Evolutionary conservation across 2,797 vertebrate genomes (phyloP).

Genomic region (Staurois parvus): DNA sequence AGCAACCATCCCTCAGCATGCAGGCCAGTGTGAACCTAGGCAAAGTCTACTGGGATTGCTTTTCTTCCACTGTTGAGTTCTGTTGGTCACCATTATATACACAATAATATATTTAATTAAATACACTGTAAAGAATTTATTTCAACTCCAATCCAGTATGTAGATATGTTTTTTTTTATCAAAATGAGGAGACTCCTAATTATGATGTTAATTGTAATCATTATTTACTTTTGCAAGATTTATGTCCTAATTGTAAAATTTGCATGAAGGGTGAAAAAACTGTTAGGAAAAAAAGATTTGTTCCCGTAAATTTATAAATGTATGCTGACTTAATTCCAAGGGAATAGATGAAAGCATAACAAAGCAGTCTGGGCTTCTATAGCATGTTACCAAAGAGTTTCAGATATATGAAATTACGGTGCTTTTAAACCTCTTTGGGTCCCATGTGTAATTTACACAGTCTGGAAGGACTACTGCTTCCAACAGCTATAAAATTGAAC

Average conservation of each 20-base stretch:
- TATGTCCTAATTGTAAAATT: not conserved
- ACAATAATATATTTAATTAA: no score
- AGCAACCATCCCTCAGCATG: no score
- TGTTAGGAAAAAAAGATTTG: not conserved
- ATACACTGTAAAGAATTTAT: no score
- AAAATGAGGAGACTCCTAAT: not conserved
- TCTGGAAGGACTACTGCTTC: slow-evolving; percentile 41
- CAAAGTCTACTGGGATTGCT: no score
- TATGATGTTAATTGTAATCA: not conserved
- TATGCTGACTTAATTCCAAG: slow-evolving; percentile 25
- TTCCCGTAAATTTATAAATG: slow-evolving; percentile 34
- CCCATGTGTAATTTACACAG: slow-evolving; percentile 52
- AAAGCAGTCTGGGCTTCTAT: slow-evolving; percentile 32
- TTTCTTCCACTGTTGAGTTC: no score
- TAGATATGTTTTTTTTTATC: not conserved
- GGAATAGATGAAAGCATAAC: slow-evolving; percentile 30
- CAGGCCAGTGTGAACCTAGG: no score
- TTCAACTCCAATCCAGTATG: not conserved
- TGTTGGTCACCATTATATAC: no score
- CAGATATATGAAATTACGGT: slow-evolving; percentile 40
- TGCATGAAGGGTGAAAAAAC: not conserved
- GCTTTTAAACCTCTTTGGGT: slow-evolving; percentile 47
- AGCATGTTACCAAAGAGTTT: slow-evolving; percentile 12
- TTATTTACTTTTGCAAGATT: not conserved
- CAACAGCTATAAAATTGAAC: slow-evolving; percentile 36